A percentile compares a stretch with the other conserved stretches of the same genome.
These are phyloP conservation scores for Calypte anna DNA, from an alignment of 2,113 vertebrate genomes.

Conservation along the genomic window DNA sequence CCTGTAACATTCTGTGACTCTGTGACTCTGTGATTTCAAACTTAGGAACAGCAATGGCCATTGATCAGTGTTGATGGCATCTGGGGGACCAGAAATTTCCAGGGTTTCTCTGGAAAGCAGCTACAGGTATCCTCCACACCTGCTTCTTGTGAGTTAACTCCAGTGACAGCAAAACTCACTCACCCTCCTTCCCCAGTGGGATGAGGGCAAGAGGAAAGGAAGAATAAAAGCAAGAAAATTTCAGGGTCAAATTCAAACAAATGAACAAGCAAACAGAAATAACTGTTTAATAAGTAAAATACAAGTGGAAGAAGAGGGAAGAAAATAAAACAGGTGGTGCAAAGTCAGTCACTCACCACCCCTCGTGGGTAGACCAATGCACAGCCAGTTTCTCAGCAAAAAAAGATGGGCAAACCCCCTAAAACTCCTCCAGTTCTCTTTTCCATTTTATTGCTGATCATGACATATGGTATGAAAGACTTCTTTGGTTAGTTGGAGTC, in stretches of 20 bases:
- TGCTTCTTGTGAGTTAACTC: neutral
- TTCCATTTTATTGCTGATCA: neutral
- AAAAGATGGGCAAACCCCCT: neutral
- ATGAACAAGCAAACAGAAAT: neutral
- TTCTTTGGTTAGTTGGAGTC: neutral
- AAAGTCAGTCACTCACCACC: neutral
- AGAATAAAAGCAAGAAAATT: neutral
- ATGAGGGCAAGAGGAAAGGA: neutral
- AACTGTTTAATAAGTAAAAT: neutral
- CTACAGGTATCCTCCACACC: accelerated
- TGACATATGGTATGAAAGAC: neutral
- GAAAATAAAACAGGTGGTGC: neutral
- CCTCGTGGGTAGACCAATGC: accelerated
- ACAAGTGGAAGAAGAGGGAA: neutral
- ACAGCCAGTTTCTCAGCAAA: neutral
- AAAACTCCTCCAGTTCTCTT: neutral
- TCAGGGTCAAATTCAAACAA: neutral
- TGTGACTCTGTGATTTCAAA: neutral
- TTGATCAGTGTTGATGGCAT: neutral
- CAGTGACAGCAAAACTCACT: neutral
- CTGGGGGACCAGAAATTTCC: neutral
- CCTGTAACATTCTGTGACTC: too few relatives aligned
- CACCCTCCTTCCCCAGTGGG: too few relatives aligned
- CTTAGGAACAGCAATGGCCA: neutral
- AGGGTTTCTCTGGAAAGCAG: neutral